Conservation (phyloP, 2,797 vertebrate species). For the Loriculus beryllinus region DNA sequence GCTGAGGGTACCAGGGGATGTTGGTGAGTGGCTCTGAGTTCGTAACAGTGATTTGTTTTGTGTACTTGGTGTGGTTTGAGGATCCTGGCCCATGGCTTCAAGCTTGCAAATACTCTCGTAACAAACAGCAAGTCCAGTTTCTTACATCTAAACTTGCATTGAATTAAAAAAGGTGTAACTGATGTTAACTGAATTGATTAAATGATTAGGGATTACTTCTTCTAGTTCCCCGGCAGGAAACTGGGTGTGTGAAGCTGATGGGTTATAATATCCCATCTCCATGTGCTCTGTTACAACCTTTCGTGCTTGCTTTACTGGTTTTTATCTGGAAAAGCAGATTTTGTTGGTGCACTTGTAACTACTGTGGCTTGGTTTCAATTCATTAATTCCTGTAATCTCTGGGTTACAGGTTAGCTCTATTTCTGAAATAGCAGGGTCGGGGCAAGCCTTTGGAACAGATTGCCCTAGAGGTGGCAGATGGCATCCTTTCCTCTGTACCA, state of each 20-base stretch:
- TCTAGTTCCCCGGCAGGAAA: background rate
- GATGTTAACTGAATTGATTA: background rate
- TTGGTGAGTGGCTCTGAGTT: no score
- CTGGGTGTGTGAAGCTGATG: background rate
- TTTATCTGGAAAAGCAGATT: background rate
- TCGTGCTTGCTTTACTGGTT: background rate
- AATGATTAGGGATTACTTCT: background rate
- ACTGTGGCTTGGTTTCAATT: background rate
- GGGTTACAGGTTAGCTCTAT: slow-evolving; percentile 32
- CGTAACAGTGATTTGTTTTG: no score
- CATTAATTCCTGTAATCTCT: background rate
- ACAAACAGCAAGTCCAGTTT: background rate
- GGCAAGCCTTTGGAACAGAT: background rate
- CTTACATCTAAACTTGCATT: background rate
- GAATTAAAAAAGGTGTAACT: background rate
- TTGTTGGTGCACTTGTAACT: background rate
- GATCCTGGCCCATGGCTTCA: background rate
- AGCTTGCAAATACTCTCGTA: background rate
- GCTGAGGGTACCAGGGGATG: background rate
- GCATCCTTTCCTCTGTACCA: background rate
- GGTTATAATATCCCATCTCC: background rate
- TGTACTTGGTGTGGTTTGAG: background rate
- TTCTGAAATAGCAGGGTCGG: background rate
- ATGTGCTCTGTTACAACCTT: background rate
- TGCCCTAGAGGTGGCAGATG: slow-evolving; percentile 13